A percentile compares a stretch with the other conserved stretches of the same genome.
phyloP scores from a whole-genome alignment of 2,888 invertebrate genomes.

The Drosophila putrida region DNA sequence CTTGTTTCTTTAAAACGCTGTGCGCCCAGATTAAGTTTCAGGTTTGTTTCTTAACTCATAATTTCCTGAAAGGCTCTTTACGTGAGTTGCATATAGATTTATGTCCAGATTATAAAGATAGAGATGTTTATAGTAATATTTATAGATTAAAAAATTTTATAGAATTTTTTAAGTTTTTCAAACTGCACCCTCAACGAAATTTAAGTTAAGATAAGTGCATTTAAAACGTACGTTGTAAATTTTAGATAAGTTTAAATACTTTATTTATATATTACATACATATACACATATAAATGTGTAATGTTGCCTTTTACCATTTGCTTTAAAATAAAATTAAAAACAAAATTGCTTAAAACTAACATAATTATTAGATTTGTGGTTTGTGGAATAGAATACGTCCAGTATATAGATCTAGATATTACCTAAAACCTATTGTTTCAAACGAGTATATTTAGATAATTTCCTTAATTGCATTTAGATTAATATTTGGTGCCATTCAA shows the following conservation, averaged over 20 bases:
- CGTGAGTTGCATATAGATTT: neutral
- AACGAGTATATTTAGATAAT: conserved; percentile 46
- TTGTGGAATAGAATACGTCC: conserved; percentile 27
- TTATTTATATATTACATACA: conserved; percentile 42
- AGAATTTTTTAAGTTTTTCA: no score
- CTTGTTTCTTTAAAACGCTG: conserved; percentile 42
- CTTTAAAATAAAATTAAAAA: conserved; percentile 21
- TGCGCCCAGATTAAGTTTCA: conserved; percentile 53
- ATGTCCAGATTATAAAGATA: neutral
- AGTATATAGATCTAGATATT: conserved; percentile 16
- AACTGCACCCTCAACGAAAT: neutral
- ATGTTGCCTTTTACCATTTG: conserved; percentile 18
- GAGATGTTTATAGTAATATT: no score
- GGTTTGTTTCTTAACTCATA: conserved; percentile 8
- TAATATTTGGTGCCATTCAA: conserved; percentile 69
- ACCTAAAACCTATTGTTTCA: conserved; percentile 32
- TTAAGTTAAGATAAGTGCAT: neutral
- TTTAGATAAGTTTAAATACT: conserved; percentile 13
- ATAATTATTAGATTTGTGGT: conserved; percentile 14
- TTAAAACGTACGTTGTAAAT: neutral
- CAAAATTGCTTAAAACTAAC: conserved; percentile 37
- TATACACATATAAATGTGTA: conserved; percentile 7
- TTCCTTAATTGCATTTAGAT: conserved; percentile 43
- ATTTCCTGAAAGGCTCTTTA: neutral
- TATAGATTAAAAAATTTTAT: no score